Conservation (phyloP, 2,113 vertebrate species). For the Telmatochromis sp. region DNA sequence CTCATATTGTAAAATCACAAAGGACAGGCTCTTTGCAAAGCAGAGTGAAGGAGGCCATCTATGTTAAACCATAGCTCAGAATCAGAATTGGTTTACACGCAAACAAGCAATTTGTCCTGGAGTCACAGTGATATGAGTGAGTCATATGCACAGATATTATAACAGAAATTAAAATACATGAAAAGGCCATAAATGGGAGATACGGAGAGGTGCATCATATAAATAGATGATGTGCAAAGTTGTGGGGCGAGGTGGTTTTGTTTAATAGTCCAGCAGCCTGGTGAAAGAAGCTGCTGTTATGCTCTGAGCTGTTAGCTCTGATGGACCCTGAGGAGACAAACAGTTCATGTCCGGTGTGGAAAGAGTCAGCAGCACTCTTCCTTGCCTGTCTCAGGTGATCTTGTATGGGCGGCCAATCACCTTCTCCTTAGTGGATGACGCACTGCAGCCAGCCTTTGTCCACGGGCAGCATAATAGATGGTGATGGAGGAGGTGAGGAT, state of each 20-base stretch:
- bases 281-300: background rate
- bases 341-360: background rate
- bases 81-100: background rate
- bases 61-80: background rate
- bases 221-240: background rate
- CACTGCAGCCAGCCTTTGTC: background rate
- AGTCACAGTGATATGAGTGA: background rate
- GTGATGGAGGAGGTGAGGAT: background rate
- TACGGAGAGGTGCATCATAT: rapidly evolving
- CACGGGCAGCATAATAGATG: rapidly evolving
- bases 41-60: background rate
- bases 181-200: background rate
- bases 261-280: background rate
- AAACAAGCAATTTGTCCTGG: background rate
- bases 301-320: background rate
- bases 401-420: rapidly evolving
- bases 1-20: background rate
- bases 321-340: background rate
- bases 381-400: background rate
- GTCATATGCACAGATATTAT: background rate
- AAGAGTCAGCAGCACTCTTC: background rate
- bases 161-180: background rate
- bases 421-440: background rate
- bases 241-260: background rate
- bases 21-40: background rate